Conservation (phyloP, 2,113 vertebrate species). For the Ceyx melanurus region DNA sequence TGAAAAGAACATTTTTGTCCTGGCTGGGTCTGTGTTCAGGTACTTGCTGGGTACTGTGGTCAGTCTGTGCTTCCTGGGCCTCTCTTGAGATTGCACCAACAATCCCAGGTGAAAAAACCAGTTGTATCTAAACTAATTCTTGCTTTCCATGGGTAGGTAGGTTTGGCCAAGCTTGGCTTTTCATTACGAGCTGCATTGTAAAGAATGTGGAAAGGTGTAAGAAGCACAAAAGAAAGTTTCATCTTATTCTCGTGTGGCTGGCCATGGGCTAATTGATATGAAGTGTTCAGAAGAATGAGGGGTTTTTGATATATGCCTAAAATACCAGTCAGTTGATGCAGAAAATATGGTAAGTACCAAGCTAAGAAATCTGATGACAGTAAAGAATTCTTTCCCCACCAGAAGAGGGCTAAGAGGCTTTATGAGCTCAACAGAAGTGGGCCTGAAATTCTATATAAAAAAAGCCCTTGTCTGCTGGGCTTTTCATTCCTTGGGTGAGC, state of each 20-base stretch:
- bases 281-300: background rate
- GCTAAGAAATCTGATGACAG: background rate
- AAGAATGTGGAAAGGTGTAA: background rate
- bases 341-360: background rate
- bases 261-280: background rate
- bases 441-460: background rate
- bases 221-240: background rate
- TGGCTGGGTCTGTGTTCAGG: conserved; percentile 71
- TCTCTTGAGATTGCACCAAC: conserved; percentile 1
- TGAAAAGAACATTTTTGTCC: conserved; percentile 73
- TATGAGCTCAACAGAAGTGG: background rate
- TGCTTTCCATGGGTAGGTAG: background rate
- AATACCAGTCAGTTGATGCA: background rate
- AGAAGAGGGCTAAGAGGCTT: background rate
- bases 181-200: background rate
- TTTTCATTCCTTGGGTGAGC: background rate
- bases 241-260: background rate
- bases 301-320: background rate
- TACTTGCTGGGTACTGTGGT: background rate
- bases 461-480: background rate
- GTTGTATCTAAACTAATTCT: background rate
- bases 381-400: background rate
- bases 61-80: conserved; percentile 29
- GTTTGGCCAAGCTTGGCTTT: background rate
- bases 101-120: background rate